phyloP scores from a whole-genome alignment of 2,888 invertebrate genomes.

The Orthonychiurus folsomi region DNA sequence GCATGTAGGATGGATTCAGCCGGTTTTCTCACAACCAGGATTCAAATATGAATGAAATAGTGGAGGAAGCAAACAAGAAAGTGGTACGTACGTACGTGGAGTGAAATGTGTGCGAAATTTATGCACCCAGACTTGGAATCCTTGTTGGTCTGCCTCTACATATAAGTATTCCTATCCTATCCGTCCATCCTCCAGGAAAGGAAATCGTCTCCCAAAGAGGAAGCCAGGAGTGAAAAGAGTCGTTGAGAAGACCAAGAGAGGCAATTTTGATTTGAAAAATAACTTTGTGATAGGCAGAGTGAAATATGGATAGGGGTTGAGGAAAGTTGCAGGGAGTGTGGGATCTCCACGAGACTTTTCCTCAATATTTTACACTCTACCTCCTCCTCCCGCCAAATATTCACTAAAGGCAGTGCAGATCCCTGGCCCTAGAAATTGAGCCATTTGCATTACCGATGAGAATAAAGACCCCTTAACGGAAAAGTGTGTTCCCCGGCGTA shows the following conservation, averaged over 20 bases:
- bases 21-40: conserved; percentile 1
- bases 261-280: conserved; percentile 11
- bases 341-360: neutral
- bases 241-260: neutral
- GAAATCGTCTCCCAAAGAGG: conserved; percentile 3
- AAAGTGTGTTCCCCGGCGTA: neutral
- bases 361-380: neutral
- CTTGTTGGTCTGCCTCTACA: neutral
- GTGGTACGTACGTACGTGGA: neutral
- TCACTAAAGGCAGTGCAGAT: neutral
- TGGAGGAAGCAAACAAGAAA: neutral
- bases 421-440: neutral
- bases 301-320: neutral
- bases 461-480: neutral
- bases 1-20: neutral
- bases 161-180: neutral
- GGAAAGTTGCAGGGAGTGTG: neutral
- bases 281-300: conserved; percentile 10
- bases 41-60: neutral
- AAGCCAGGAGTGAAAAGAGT: neutral
- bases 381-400: neutral
- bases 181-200: too few relatives aligned
- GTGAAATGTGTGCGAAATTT: neutral
- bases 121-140: conserved; percentile 3
- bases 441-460: neutral